A percentile compares a stretch with the other conserved stretches of the same genome.
Conservation (phyloP, 2,113 vertebrate genomes). For the Origma solitaria region DNA sequence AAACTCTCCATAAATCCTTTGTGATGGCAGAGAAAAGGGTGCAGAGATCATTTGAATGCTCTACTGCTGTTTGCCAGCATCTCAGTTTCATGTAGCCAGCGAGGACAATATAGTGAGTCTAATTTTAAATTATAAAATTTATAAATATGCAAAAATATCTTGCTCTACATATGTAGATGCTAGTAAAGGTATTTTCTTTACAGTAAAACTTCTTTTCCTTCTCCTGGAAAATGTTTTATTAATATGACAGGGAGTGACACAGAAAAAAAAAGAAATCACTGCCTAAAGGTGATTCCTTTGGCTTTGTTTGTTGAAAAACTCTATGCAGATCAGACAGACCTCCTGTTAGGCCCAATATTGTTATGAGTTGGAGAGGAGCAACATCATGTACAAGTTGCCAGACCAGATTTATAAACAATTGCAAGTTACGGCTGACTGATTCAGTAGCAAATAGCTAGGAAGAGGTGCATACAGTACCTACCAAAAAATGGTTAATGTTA, state of each 20-base stretch:
- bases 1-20: not conserved
- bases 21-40: not conserved
- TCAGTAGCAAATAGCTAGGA: not conserved
- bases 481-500: not conserved
- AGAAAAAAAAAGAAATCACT: not conserved
- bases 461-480: not conserved
- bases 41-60: not conserved
- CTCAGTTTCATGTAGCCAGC: not conserved
- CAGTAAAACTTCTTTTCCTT: not conserved
- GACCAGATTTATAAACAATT: not conserved
- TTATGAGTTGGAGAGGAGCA: not conserved
- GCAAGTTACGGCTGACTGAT: not conserved
- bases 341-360: not conserved
- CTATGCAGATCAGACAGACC: not conserved
- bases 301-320: not conserved
- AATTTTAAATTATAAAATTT: not conserved
- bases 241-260: not conserved
- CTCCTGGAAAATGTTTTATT: not conserved
- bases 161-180: not conserved
- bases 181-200: not conserved
- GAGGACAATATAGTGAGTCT: not conserved
- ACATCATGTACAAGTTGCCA: not conserved
- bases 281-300: not conserved
- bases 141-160: not conserved
- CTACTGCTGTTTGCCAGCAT: not conserved